A percentile compares a stretch with the other conserved stretches of the same genome.
Evolutionary conservation across 2,113 vertebrate genomes (phyloP).

Genomic region (Chionis minor): DNA sequence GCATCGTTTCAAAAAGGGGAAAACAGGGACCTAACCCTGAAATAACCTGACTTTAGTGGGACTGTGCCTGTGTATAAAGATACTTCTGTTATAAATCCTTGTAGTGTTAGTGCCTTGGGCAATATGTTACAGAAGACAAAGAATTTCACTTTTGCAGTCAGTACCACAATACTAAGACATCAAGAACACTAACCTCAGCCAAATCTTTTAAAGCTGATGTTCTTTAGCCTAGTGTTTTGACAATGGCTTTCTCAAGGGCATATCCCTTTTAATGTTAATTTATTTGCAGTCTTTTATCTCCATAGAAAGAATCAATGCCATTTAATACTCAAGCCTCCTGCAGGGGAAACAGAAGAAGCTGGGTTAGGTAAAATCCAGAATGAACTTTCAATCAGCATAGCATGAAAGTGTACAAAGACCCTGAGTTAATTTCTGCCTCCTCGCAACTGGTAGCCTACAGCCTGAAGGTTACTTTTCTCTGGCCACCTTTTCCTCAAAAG

Average conservation of each 20-base stretch:
- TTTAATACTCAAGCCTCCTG: constrained; percentile 26
- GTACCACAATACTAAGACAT: neutral
- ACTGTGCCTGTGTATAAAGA: neutral
- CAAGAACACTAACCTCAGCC: constrained; percentile 17
- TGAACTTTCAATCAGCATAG: neutral
- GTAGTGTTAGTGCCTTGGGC: neutral
- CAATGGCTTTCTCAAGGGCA: constrained; percentile 45
- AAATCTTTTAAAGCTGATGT: constrained; percentile 19
- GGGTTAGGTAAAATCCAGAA: constrained; percentile 18
- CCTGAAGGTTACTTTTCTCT: neutral
- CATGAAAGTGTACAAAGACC: neutral
- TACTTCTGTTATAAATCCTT: neutral
- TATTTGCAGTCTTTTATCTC: constrained; percentile 60
- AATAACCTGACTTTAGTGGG: neutral
- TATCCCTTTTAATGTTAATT: constrained; percentile 23
- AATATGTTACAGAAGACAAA: neutral
- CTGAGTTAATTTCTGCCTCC: neutral
- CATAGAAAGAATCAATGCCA: constrained; percentile 10
- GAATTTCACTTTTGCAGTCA: constrained; percentile 20
- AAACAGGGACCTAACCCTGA: neutral
- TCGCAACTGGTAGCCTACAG: neutral
- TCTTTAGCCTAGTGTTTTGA: constrained; percentile 31
- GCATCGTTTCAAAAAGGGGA: neutral
- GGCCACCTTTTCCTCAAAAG: neutral
- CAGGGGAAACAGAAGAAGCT: neutral